phyloP scores from a whole-genome alignment of 2,888 invertebrate species.

The Lymantria monacha region DNA sequence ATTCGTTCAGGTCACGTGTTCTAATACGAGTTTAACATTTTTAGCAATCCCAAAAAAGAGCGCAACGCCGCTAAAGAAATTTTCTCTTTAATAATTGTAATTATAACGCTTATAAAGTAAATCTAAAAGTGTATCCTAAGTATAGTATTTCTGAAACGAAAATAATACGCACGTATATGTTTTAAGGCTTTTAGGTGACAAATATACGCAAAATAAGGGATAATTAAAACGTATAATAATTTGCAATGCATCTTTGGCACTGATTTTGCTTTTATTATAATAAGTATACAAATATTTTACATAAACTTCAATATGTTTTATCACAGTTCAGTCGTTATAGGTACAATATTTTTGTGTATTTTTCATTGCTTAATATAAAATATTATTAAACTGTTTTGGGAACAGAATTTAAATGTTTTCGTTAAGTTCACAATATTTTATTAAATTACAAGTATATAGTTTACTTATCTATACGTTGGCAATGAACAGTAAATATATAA shows the following conservation, averaged over 20 bases:
- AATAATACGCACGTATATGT: too few species aligned
- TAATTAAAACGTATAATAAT: constrained; percentile 25
- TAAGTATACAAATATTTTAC: constrained; percentile 58
- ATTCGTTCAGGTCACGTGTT: too few species aligned
- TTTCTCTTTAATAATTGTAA: too few species aligned
- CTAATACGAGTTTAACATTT: too few species aligned
- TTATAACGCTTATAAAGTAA: too few species aligned
- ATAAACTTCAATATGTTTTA: constrained; percentile 59
- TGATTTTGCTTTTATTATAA: constrained; percentile 72
- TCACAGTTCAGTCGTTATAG: constrained; percentile 75
- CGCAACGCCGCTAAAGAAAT: too few species aligned
- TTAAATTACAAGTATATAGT: background rate
- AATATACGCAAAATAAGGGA: background rate
- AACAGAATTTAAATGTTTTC: constrained; percentile 38
- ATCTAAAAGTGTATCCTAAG: too few species aligned
- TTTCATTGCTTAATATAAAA: constrained; percentile 54
- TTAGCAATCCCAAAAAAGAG: too few species aligned
- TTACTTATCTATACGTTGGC: constrained; percentile 20
- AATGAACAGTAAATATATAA: constrained; percentile 13
- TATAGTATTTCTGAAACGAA: too few species aligned
- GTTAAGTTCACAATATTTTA: background rate
- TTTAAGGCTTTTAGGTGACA: too few species aligned
- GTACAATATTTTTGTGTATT: constrained; percentile 61
- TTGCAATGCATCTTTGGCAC: constrained; percentile 79
- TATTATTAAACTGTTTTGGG: constrained; percentile 50